Base-by-base conservation (phyloP, 2,113 vertebrate species). In the Bambusicola thoracicus region DNA sequence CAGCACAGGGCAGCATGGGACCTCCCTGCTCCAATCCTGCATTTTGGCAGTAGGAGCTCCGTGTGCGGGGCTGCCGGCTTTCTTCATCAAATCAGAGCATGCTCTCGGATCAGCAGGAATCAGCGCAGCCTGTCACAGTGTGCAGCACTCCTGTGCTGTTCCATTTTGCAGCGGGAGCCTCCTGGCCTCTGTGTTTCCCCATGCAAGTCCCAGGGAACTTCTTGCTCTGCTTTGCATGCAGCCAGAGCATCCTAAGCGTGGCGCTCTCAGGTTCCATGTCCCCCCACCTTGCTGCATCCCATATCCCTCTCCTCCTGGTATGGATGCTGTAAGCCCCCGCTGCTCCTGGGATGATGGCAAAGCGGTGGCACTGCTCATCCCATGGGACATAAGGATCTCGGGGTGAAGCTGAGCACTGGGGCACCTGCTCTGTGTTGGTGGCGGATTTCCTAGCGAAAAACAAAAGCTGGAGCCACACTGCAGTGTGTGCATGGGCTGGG, bases 11-110 rank as follows among this genome's bases (percentile, higher is more conserved):
- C 89, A 53, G 49, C 1, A 0, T 3, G 8, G 89, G 32, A 30
- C 20, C 8, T 0, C 20, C 34, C 62, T 13, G 0, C 77, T 32
- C 17, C 2, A 2, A 19, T 67, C 74, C 81, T 0, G 41, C 48
- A 15, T 4, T 86, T n/a, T 29, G 25, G 63, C 7, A 27, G 0
- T 27, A 3, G 41, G 38, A 46, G 5, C 6, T 74, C 17, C 34
- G 46, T 41, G 27, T 30, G 44, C 17, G 24, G 66, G 85, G 30
- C 67, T 72, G 56, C 6, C 14, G 41, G 20, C 4, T 68, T 68
- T 29, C 44, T 56, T 56, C 19, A 0, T 24, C 66, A 3, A 46
- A 78, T 68, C 56, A 7, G 56, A 92, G 40, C 32, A 1, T 46
- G 43, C 48, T 27, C 80, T 46, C 5, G 61, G 62, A 32, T 81